phyloP scores from a whole-genome alignment of 2,113 vertebrate species.

The Sphyrna mokarran region DNA sequence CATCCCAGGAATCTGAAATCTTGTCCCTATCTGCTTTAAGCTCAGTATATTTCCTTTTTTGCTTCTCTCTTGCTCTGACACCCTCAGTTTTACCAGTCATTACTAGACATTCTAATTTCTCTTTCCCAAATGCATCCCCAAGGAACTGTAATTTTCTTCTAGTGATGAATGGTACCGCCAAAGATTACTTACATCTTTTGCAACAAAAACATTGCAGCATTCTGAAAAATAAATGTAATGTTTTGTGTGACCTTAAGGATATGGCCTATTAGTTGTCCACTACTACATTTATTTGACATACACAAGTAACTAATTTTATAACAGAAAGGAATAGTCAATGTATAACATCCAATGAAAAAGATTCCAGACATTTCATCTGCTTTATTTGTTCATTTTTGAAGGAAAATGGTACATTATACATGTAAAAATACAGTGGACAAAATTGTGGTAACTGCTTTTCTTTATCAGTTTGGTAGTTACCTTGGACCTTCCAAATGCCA shows the following conservation, averaged over 20 bases:
- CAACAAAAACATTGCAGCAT: not conserved
- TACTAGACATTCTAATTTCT: too few relatives aligned
- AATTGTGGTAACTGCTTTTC: conserved; percentile 43
- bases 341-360: not conserved
- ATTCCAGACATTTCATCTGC: not conserved
- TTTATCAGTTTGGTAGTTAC: conserved; percentile 40
- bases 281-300: not conserved
- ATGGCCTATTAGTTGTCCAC: not conserved
- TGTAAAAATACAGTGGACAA: conserved; percentile 60
- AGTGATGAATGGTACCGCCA: not conserved
- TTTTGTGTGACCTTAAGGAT: not conserved
- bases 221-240: not conserved
- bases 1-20: too few relatives aligned
- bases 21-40: too few relatives aligned
- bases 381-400: conserved; percentile 9
- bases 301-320: not conserved
- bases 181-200: not conserved
- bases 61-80: too few relatives aligned
- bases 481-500: not conserved
- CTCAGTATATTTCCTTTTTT: too few relatives aligned
- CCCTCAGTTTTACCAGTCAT: too few relatives aligned
- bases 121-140: too few relatives aligned
- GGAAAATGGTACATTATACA: conserved; percentile 42
- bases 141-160: too few relatives aligned
- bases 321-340: not conserved